Evolutionary conservation across 2,113 vertebrate genomes (phyloP).

Genomic region (Scolopax mira): DNA sequence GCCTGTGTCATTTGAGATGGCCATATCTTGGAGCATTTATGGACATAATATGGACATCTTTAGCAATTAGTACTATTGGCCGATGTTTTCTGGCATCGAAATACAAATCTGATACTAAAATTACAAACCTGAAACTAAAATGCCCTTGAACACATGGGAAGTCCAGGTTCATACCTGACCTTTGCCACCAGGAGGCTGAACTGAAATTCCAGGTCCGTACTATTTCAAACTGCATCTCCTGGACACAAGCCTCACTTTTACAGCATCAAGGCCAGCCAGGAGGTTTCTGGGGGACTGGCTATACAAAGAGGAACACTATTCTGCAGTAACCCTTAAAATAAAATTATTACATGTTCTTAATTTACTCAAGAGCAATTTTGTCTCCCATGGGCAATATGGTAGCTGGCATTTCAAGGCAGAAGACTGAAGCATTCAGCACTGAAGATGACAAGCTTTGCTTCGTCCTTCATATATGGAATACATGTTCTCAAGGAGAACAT

Average conservation of each 20-base stretch:
- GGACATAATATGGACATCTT: neutral
- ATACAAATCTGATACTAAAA: neutral
- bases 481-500: neutral
- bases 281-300: neutral
- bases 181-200: neutral
- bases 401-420: neutral
- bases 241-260: neutral
- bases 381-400: neutral
- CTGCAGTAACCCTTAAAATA: neutral
- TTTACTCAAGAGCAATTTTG: neutral
- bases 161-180: neutral
- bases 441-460: neutral
- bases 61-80: neutral
- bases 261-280: neutral
- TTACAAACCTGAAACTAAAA: neutral
- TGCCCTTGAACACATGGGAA: neutral
- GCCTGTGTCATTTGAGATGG: neutral
- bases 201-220: neutral
- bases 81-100: neutral
- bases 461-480: neutral
- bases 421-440: neutral
- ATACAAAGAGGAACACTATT: neutral
- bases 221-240: neutral
- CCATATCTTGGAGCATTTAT: neutral
- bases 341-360: neutral